Evolutionary conservation across 2,113 vertebrate species (phyloP).

Genomic region (Pseudopipra pipra): DNA sequence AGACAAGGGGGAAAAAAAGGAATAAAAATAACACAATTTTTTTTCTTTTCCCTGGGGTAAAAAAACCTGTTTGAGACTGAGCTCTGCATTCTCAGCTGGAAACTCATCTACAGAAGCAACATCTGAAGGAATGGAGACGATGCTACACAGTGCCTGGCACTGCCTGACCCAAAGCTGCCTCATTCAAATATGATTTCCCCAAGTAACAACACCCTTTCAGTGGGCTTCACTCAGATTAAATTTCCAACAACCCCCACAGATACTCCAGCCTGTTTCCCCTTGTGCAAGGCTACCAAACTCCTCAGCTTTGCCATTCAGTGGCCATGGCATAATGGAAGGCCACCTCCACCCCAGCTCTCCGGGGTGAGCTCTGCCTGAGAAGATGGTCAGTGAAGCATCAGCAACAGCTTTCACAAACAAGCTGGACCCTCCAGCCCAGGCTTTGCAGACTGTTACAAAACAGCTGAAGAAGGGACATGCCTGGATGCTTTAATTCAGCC

Average conservation of each 20-base stretch:
- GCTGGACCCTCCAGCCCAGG: not conserved
- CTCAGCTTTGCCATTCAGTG: not conserved
- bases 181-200: not conserved
- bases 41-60: not conserved
- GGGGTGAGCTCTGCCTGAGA: not conserved
- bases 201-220: not conserved
- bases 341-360: not conserved
- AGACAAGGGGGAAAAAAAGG: fast-evolving
- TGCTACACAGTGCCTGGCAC: not conserved
- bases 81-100: not conserved
- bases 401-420: not conserved
- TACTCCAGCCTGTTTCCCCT: not conserved
- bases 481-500: not conserved
- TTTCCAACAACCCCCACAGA: not conserved
- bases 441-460: not conserved
- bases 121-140: fast-evolving
- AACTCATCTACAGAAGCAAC: not conserved
- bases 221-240: not conserved
- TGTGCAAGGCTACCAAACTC: fast-evolving
- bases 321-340: not conserved
- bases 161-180: not conserved
- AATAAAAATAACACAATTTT: fast-evolving
- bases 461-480: not conserved
- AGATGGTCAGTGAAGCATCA: not conserved
- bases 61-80: not conserved